Evolutionary conservation across 2,113 vertebrate species (phyloP).

Genomic region (Arenaria interpres): DNA sequence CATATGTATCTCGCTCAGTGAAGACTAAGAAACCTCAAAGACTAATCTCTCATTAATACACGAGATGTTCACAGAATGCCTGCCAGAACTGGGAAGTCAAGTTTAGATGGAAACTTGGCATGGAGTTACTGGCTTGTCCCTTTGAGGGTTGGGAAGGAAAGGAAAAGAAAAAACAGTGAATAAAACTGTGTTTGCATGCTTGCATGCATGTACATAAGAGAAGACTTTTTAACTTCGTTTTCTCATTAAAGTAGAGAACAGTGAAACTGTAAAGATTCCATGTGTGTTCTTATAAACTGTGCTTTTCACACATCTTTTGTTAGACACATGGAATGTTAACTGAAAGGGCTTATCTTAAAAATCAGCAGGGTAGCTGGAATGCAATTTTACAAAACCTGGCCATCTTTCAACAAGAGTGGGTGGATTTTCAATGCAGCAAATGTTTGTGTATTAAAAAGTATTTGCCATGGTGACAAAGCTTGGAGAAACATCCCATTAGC

Average conservation of each 20-base stretch:
- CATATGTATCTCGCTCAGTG: background rate
- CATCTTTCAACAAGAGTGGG: slow-evolving; percentile 85
- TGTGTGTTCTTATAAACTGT: slow-evolving; percentile 71
- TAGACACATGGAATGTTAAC: slow-evolving; percentile 75
- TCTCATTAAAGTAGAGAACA: slow-evolving; percentile 50
- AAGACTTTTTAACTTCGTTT: slow-evolving; percentile 33
- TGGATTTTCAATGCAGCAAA: slow-evolving; percentile 83
- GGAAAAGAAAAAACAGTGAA: slow-evolving; percentile 12
- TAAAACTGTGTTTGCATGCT: slow-evolving; percentile 29
- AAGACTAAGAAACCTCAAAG: slow-evolving; percentile 20
- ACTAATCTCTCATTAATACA: slow-evolving; percentile 54
- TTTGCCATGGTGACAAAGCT: slow-evolving; percentile 87
- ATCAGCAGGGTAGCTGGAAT: slow-evolving; percentile 82
- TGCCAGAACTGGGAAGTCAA: slow-evolving; percentile 59
- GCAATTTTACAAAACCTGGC: slow-evolving; percentile 83
- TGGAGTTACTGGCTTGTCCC: slow-evolving; percentile 43
- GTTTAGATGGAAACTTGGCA: slow-evolving; percentile 58
- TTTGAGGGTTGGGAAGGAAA: slow-evolving; percentile 44
- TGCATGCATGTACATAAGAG: background rate
- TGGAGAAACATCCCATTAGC: slow-evolving; percentile 84
- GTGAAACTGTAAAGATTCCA: slow-evolving; percentile 53
- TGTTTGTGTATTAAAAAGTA: slow-evolving; percentile 87
- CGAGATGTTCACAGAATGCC: slow-evolving; percentile 4
- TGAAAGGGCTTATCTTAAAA: slow-evolving; percentile 79
- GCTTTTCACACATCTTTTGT: slow-evolving; percentile 73